Conservation (phyloP, 2,888 invertebrate genomes). For the Ligdia adustata region DNA sequence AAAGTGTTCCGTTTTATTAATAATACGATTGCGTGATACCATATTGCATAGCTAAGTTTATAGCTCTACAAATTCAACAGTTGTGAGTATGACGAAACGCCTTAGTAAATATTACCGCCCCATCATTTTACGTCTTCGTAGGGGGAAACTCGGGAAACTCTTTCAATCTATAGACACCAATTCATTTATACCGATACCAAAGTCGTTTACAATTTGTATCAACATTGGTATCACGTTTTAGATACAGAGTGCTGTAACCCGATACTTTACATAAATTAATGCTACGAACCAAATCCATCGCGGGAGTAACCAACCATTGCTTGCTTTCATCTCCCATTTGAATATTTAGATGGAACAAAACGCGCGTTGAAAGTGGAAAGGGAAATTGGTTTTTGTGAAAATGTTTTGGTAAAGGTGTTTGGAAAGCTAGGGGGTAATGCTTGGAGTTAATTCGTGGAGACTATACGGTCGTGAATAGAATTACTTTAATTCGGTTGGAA, state of each 20-base stretch:
- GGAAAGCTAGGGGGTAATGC: constrained; percentile 49
- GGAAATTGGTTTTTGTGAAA: constrained; percentile 54
- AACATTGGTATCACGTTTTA: constrained; percentile 72
- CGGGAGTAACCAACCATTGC: constrained; percentile 73
- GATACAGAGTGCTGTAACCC: constrained; percentile 70
- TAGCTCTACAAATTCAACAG: constrained; percentile 2
- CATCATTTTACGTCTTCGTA: not conserved
- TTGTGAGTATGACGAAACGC: not conserved
- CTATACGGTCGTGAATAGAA: constrained; percentile 24
- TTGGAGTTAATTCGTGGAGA: constrained; percentile 46
- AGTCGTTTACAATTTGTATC: constrained; percentile 63
- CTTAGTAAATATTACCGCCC: not conserved
- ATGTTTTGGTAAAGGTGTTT: constrained; percentile 49
- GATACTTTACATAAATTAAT: constrained; percentile 76
- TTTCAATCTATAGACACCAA: constrained; percentile 20
- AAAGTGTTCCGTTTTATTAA: too few species aligned
- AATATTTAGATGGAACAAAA: constrained; percentile 70
- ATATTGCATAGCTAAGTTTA: too few species aligned
- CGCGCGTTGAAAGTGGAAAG: constrained; percentile 51
- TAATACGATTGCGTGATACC: too few species aligned
- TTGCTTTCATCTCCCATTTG: constrained; percentile 67
- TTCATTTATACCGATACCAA: constrained; percentile 39
- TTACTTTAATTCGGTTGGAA: constrained; percentile 12
- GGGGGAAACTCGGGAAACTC: constrained; percentile 1
- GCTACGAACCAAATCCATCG: constrained; percentile 60